phyloP scores from a whole-genome alignment of 2,113 vertebrate species.

The Hipposideros armiger region DNA sequence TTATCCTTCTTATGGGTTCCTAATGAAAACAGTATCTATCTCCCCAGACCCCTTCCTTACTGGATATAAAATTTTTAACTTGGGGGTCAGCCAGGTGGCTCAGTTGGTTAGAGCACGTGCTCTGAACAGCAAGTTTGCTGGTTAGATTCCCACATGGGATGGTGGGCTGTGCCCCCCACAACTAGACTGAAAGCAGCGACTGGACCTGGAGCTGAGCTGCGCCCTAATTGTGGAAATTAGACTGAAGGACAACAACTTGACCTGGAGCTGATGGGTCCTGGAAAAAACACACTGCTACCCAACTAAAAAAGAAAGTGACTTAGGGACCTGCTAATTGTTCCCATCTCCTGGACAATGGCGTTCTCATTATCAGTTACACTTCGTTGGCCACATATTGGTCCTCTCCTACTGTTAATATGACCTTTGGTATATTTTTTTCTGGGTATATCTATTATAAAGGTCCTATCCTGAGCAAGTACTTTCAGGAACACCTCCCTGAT shows the following conservation, averaged over 20 bases:
- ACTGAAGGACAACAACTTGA: too few relatives aligned
- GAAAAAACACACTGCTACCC: too few relatives aligned
- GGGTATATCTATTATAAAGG: background rate
- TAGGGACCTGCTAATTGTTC: background rate
- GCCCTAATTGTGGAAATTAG: too few relatives aligned
- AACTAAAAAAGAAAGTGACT: too few relatives aligned
- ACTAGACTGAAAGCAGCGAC: too few relatives aligned
- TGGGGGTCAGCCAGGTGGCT: too few relatives aligned
- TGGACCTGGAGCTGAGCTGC: too few relatives aligned
- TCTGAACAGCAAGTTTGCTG: too few relatives aligned
- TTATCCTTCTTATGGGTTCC: background rate
- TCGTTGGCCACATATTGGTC: background rate
- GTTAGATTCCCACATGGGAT: too few relatives aligned
- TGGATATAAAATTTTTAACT: background rate
- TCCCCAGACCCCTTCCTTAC: background rate
- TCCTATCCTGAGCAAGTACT: background rate
- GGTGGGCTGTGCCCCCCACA: too few relatives aligned
- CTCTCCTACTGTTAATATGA: background rate
- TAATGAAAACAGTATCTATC: background rate
- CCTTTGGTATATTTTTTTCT: background rate
- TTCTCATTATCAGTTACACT: background rate
- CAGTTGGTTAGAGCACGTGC: too few relatives aligned
- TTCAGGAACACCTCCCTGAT: background rate
- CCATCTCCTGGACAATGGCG: background rate
- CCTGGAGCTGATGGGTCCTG: too few relatives aligned